Base-by-base conservation (phyloP, 2,888 invertebrate species). In the Troilus luridus region DNA sequence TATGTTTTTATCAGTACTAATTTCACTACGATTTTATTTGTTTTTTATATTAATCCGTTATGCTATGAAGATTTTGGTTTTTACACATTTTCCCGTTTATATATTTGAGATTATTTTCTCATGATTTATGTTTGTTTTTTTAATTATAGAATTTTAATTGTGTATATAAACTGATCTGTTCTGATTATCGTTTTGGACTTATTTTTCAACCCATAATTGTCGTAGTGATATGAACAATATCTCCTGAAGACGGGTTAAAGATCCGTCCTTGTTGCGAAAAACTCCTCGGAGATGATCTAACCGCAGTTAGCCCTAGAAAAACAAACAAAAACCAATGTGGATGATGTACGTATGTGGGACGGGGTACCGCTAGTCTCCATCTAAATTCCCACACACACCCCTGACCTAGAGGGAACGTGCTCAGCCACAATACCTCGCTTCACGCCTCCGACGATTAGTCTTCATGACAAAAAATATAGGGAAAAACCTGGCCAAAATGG, bases 401-500 rank as follows among this genome's bases (percentile, higher is more conserved):
- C 56, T 85, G 56, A 85, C 85, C 85, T 9, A 85, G 56, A n/a
- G 85, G 17, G 21, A 14, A 85, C 85, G 85, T 85, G 85, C 85
- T 9, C 19, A n/a, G 85, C 54, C 85, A 85, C 85, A 85, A 85
- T 85, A n/a, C 85, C 85, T 58, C 56, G n/a, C 85, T 85, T 85
- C 85, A 85, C 85, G 85, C 85, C 85, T 85, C 85, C 85, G 17
- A 6, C 56, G 85, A 85, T 85, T 85, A 85, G 11, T 24, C 85
- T 56, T 85, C 85, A 85, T 85, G 56, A 85, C 56, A 85, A 58
- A 85, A 58, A 85, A 85, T 56, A n/a, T 85, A 56, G 10, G 85
- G 85, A 85, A 85, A 85, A 85, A 54, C 85, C n/a, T 85, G 85
- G 85, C 54, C n/a, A 85, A 85, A 85, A 85, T 85, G 56, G 85